These are phyloP conservation scores for Echinometra lucunter DNA, from an alignment of 53 echinoderm and acorn worm species.

Conservation along the genomic window DNA sequence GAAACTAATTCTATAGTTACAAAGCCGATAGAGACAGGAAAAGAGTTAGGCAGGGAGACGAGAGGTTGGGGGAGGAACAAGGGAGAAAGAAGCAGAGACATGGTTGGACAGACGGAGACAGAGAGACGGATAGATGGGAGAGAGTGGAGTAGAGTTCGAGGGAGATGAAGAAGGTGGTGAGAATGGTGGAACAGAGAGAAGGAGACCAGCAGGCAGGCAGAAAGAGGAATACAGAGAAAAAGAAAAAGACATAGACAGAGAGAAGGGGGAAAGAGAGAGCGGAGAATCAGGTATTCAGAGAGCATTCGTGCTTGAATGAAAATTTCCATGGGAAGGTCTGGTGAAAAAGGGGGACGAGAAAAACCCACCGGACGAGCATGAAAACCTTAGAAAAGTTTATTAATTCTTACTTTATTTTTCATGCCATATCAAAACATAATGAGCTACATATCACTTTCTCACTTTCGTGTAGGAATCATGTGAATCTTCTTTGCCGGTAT, in stretches of 20 bases:
- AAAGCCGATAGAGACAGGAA: not conserved
- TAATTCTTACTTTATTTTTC: no score
- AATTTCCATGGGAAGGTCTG: not conserved
- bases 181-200: not conserved
- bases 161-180: not conserved
- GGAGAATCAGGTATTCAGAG: not conserved
- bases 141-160: not conserved
- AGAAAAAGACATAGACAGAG: not conserved
- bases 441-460: no score
- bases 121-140: not conserved
- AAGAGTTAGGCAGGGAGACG: conserved; percentile 10
- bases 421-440: no score
- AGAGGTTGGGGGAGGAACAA: not conserved
- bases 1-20: not conserved
- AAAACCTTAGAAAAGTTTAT: not conserved
- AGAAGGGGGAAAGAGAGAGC: not conserved
- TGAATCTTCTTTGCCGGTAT: no score
- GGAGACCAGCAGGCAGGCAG: not conserved
- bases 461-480: no score
- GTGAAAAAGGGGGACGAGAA: not conserved
- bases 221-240: not conserved
- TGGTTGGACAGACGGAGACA: not conserved
- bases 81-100: not conserved
- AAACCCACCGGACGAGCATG: not conserved
- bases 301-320: not conserved